Percentiles rank a stretch among this genome's conserved stretches.
Evolutionary conservation across 2,113 vertebrate species (phyloP).

Genomic region (Planiliza haematocheilus): DNA sequence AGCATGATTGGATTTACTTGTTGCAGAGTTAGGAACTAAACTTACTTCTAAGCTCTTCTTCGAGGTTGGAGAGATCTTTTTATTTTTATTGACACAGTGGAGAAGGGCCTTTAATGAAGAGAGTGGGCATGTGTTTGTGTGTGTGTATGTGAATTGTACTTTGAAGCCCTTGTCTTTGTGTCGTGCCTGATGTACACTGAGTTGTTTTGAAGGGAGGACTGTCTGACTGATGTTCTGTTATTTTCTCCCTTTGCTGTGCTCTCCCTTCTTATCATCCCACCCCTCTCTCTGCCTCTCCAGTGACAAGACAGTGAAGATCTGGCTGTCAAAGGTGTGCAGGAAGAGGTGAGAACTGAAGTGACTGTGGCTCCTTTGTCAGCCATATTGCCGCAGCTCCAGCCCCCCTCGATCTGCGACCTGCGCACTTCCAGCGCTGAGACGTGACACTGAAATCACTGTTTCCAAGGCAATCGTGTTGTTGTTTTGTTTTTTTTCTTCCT

Average conservation of each 20-base stretch:
- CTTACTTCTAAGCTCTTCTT: slow-evolving; percentile 11
- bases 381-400: slow-evolving; percentile 36
- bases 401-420: slow-evolving; percentile 42
- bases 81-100: background rate
- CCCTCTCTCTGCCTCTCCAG: slow-evolving; percentile 75
- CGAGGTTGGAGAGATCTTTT: slow-evolving; percentile 26
- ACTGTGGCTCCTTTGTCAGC: slow-evolving; percentile 14
- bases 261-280: slow-evolving; percentile 13
- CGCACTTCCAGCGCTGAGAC: slow-evolving; percentile 13
- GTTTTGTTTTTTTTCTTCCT: slow-evolving; percentile 15
- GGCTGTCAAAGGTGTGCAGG: slow-evolving; percentile 84
- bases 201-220: slow-evolving; percentile 40
- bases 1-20: slow-evolving; percentile 32
- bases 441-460: slow-evolving; percentile 32
- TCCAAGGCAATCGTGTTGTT: slow-evolving; percentile 50
- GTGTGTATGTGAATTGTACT: slow-evolving; percentile 36
- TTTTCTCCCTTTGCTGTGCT: slow-evolving; percentile 41
- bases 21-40: slow-evolving; percentile 15
- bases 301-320: slow-evolving; percentile 96
- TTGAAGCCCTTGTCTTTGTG: slow-evolving; percentile 51
- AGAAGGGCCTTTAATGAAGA: slow-evolving; percentile 50
- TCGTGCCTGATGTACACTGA: slow-evolving; percentile 53
- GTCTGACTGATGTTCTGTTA: slow-evolving; percentile 55
- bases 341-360: slow-evolving; percentile 77
- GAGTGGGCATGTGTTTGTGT: slow-evolving; percentile 22